Percentiles rank a stretch among this genome's conserved stretches.
phyloP scores from a whole-genome alignment of 2,113 vertebrate genomes.

The Piaya cayana region DNA sequence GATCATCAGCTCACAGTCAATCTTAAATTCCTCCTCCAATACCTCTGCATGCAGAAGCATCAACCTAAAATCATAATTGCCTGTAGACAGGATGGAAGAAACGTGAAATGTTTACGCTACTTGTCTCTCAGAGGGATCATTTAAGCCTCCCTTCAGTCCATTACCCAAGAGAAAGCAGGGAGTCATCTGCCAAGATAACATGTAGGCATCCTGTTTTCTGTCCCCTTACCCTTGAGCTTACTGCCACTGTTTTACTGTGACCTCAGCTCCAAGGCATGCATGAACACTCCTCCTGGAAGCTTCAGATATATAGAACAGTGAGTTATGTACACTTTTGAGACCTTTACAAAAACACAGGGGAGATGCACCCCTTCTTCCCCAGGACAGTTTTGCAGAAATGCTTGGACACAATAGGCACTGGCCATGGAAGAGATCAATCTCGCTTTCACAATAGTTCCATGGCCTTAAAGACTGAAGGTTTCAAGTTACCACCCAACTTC shows the following conservation, averaged over 20 bases:
- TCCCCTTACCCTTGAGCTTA: background rate
- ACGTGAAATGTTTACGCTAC: background rate
- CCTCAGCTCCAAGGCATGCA: background rate
- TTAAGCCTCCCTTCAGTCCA: background rate
- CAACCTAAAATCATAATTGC: background rate
- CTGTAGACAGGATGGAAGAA: background rate
- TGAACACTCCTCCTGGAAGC: background rate
- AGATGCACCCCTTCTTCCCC: background rate
- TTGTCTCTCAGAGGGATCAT: background rate
- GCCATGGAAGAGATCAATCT: background rate
- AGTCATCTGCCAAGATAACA: background rate
- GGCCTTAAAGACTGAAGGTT: background rate
- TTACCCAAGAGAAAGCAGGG: background rate
- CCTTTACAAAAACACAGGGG: background rate
- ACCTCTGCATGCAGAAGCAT: background rate
- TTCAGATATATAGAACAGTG: background rate
- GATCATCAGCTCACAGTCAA: background rate
- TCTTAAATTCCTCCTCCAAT: background rate
- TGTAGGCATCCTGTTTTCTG: fast-evolving
- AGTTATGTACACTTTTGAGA: background rate
- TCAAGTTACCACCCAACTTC: background rate
- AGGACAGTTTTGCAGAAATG: background rate
- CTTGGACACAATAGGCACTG: fast-evolving
- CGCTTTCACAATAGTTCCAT: background rate
- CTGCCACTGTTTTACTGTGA: background rate